phyloP scores from a whole-genome alignment of 2,888 invertebrate genomes.

The Acronicta alni region DNA sequence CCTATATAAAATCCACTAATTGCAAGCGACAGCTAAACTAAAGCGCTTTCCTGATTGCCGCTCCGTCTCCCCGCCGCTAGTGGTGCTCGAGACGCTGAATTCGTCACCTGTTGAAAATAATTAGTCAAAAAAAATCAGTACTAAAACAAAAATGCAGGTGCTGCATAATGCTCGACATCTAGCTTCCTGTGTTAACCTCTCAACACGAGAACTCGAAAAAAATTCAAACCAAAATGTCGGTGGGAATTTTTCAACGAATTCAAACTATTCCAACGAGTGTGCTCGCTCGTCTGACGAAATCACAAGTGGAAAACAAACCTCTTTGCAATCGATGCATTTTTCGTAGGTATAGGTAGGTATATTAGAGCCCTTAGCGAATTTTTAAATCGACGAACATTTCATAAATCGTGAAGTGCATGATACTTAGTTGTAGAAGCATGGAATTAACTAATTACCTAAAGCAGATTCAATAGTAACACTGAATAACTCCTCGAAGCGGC shows the following conservation, averaged over 20 bases:
- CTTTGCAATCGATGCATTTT: slow-evolving; percentile 58
- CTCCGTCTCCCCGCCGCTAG: slow-evolving; percentile 75
- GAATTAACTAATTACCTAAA: too few species aligned
- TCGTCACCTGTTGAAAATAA: slow-evolving; percentile 90
- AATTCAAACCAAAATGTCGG: slow-evolving; percentile 59
- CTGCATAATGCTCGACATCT: slow-evolving; percentile 77
- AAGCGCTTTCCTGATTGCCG: slow-evolving; percentile 77
- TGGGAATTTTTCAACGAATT: slow-evolving; percentile 70
- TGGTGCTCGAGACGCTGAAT: slow-evolving; percentile 85
- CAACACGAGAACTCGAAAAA: slow-evolving; percentile 68
- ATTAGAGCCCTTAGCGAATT: slow-evolving; percentile 28
- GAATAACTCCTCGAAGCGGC: too few species aligned
- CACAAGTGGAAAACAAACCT: slow-evolving; percentile 71
- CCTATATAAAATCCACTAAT: slow-evolving; percentile 76
- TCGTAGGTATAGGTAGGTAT: slow-evolving; percentile 37
- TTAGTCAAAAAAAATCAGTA: slow-evolving; percentile 88
- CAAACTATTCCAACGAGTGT: slow-evolving; percentile 73
- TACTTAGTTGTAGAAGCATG: too few species aligned
- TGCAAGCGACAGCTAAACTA: slow-evolving; percentile 82
- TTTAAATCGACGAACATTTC: too few species aligned
- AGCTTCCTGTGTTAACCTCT: slow-evolving; percentile 81
- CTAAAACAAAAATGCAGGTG: slow-evolving; percentile 86
- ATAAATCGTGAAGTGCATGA: too few species aligned
- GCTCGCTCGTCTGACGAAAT: slow-evolving; percentile 70
- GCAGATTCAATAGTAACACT: too few species aligned